These are phyloP conservation scores for Perca flavescens DNA, from an alignment of 2,113 vertebrate genomes.

Conservation along the genomic window DNA sequence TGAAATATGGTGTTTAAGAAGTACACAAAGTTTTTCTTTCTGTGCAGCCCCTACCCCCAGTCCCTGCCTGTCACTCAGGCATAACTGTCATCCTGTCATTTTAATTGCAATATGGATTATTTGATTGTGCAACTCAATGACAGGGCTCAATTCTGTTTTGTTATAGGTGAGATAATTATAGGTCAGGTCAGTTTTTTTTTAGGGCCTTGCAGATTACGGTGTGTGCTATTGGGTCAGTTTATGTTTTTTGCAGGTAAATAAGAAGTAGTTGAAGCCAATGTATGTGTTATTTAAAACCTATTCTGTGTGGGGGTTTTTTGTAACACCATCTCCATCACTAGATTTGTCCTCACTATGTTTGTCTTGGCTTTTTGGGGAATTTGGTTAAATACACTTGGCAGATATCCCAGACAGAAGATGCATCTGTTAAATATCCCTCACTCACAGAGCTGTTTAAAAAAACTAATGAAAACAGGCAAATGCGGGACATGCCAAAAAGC, in stretches of 20 bases:
- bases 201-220: neutral
- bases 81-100: constrained; percentile 14
- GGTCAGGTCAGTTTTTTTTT: constrained; percentile 1
- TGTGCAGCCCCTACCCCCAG: neutral
- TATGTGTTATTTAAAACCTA: neutral
- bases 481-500: neutral
- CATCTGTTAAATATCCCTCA: constrained; percentile 38
- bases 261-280: neutral
- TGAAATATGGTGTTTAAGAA: too few species aligned
- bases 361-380: constrained; percentile 24
- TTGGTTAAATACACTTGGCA: constrained; percentile 37
- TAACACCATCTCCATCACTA: constrained; percentile 3
- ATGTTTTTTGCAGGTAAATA: constrained; percentile 1
- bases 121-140: constrained; percentile 20
- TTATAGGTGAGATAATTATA: neutral
- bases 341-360: constrained; percentile 11
- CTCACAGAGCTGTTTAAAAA: constrained; percentile 7
- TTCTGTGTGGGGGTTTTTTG: neutral
- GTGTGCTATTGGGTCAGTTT: fast-evolving
- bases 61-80: constrained; percentile 2
- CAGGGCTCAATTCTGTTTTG: constrained; percentile 13
- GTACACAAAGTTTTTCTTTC: neutral
- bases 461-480: neutral
- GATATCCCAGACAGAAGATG: constrained; percentile 5
- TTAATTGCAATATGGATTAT: constrained; percentile 56